Conservation (phyloP, 2,888 invertebrate genomes). For the Epistrophe grossulariae region DNA sequence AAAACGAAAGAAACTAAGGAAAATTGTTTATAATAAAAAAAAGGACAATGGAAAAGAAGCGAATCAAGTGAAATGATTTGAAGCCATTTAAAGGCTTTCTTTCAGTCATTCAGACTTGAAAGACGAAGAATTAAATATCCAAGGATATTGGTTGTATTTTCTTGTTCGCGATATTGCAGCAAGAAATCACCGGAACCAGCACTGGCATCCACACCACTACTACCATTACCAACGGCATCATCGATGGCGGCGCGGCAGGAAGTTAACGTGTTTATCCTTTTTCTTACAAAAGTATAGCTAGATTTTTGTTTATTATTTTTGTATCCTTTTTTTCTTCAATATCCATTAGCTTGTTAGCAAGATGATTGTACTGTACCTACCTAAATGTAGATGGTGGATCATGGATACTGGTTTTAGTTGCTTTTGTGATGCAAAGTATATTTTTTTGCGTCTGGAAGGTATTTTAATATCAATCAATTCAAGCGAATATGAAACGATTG, state of each 20-base stretch:
- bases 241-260: slow-evolving; percentile 13
- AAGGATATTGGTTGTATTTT: slow-evolving; percentile 41
- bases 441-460: slow-evolving; percentile 44
- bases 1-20: background rate
- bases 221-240: background rate
- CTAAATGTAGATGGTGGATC: background rate
- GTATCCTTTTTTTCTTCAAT: slow-evolving; percentile 8
- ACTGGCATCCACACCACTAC: background rate
- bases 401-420: slow-evolving; percentile 15
- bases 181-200: too few relatives aligned
- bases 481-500: slow-evolving; percentile 15
- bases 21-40: background rate
- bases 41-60: slow-evolving; percentile 46
- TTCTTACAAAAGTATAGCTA: slow-evolving; percentile 13
- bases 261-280: slow-evolving; percentile 31
- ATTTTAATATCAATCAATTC: slow-evolving; percentile 54
- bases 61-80: slow-evolving; percentile 72
- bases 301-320: background rate
- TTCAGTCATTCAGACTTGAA: slow-evolving; percentile 41
- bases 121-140: slow-evolving; percentile 42
- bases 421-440: slow-evolving; percentile 29
- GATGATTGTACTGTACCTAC: slow-evolving; percentile 26
- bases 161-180: slow-evolving; percentile 24
- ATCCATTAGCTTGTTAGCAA: slow-evolving; percentile 56
- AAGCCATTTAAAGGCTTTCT: slow-evolving; percentile 60